Evolutionary conservation across 2,113 vertebrate genomes (phyloP), one percentile per base, ranked within the genome.

Genomic region (Pollimyrus isidori): DNA sequence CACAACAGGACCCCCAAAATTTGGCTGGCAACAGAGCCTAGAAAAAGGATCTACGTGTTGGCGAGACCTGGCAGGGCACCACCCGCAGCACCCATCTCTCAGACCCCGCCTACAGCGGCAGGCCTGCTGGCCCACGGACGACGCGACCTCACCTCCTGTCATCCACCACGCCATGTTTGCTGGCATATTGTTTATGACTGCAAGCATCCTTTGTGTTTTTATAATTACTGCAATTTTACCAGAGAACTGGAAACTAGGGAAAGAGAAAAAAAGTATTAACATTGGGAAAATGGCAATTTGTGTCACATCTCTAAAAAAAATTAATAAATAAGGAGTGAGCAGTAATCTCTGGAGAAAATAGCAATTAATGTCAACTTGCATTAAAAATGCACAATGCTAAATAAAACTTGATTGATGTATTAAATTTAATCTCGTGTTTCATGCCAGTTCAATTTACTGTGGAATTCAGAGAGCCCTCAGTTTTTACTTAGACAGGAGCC

Each of bases 341-440:
- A 19, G 30, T 39, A 76, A 80, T 80, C 17, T 80, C 73, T 80
- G 73, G 73, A 80, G 73, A 80, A 80, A 39, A 80, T 39, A 80
- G 17, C 73, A 80, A 80, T 80, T 80, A 80, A 19, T 80, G 73
- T 80, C 73, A 80, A 80, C 69, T 76, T 76, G 69, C 15, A 76
- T 76, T 76, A 76, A 76, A 76, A 76, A 76, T 39, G 35, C 69
- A 76, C 73, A 80, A 80, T 46, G 48, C 82, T 49, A 45, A 39
- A 84, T 85, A 10, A 85, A 85, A 85, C 48, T 42, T 21, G 45
- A 85, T 49, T 39, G 45, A 23, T 84, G 21, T 7, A n/a, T 84
- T 49, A 15, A 19, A 76, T 80, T 80, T 80, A 42, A 80, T 11
- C 13, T 6, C 15, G 17, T 80, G 73, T 4, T 80, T 42, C 35